Evolutionary conservation across 2,888 invertebrate genomes (phyloP).

Genomic region (Cinara cedri): DNA sequence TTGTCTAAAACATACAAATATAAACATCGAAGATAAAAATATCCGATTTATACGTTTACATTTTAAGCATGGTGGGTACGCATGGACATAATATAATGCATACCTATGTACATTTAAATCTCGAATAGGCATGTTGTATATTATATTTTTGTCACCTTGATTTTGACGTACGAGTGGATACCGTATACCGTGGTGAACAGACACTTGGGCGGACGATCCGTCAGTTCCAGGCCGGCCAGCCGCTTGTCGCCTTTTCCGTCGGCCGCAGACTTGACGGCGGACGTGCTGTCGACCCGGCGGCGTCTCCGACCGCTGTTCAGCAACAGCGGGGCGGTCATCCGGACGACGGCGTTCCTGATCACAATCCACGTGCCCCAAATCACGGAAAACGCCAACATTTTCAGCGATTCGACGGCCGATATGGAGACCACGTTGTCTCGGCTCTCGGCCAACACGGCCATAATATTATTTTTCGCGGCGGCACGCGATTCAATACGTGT

Average conservation of each 20-base stretch:
- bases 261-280: neutral
- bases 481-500: too few species aligned
- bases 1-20: too few species aligned
- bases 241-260: neutral
- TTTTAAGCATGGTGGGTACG: too few species aligned
- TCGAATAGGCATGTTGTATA: too few species aligned
- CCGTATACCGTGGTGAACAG: conserved; percentile 69
- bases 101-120: too few species aligned
- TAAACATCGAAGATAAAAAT: too few species aligned
- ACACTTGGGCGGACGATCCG: conserved; percentile 70
- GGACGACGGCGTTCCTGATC: conserved; percentile 64
- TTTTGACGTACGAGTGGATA: conserved; percentile 70
- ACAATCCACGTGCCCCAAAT: conserved; percentile 67
- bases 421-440: conserved; percentile 64
- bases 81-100: too few species aligned
- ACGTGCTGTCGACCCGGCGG: neutral
- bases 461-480: neutral
- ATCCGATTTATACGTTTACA: too few species aligned
- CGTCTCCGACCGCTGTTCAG: neutral
- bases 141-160: conserved; percentile 65
- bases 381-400: conserved; percentile 66
- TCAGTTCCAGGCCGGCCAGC: conserved; percentile 59
- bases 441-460: conserved; percentile 16
- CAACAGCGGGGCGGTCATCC: conserved; percentile 61
- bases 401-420: conserved; percentile 64